A percentile compares a stretch with the other conserved stretches of the same genome.
Evolutionary conservation across 2,797 vertebrate genomes (phyloP).

Genomic region (Buceros bicornis): DNA sequence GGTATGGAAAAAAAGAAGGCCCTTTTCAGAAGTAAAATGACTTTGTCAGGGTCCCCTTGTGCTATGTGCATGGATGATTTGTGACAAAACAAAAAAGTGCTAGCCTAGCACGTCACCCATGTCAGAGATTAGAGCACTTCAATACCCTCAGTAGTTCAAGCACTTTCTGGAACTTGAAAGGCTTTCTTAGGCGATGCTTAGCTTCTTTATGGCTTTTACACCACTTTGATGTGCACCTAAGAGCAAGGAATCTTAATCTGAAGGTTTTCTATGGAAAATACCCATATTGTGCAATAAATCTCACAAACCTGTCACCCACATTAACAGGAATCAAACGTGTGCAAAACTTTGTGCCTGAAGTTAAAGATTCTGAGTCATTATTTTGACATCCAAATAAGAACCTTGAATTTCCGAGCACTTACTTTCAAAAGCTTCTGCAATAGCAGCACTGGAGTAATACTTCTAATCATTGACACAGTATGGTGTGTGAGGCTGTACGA

Average conservation of each 20-base stretch:
- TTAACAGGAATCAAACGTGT: background rate
- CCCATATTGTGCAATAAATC: background rate
- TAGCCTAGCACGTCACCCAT: constrained; percentile 64
- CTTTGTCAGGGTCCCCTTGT: constrained; percentile 68
- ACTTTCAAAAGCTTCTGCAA: background rate
- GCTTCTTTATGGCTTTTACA: constrained; percentile 59
- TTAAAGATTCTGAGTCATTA: background rate
- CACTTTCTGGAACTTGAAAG: constrained; percentile 69
- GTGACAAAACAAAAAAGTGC: constrained; percentile 69
- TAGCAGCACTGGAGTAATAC: background rate
- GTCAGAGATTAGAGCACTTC: constrained; percentile 74
- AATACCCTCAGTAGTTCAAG: constrained; percentile 64
- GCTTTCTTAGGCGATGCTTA: constrained; percentile 51
- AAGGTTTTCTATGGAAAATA: constrained; percentile 20
- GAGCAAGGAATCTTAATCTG: constrained; percentile 62
- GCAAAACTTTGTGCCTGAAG: background rate
- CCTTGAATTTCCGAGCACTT: background rate
- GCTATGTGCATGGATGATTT: constrained; percentile 66
- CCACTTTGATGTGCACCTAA: constrained; percentile 68
- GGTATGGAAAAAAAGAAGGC: constrained; percentile 5
- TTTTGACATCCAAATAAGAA: background rate
- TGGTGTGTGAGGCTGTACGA: background rate
- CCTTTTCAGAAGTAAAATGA: constrained; percentile 67
- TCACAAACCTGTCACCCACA: constrained; percentile 12
- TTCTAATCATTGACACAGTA: background rate